Percentiles rank a stretch among this genome's conserved stretches.
These are phyloP conservation scores for Acanthaster planci DNA, from an alignment of 35 echinoderm and acorn worm genomes.

Conservation along the genomic window DNA sequence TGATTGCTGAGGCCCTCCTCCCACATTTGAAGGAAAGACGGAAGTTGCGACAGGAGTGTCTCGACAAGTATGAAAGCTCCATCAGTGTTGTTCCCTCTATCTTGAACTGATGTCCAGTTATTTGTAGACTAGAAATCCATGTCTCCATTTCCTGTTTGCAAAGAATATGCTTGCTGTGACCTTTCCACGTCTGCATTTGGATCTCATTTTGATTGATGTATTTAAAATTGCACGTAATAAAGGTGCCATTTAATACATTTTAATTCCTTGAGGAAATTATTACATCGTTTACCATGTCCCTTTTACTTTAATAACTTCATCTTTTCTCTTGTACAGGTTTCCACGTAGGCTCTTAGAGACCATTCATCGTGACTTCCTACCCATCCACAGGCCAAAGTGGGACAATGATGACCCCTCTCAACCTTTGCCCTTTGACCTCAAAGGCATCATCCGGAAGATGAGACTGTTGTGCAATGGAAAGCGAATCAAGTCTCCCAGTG, in stretches of 20 bases:
- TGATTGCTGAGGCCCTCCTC: background rate
- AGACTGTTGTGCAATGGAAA: background rate
- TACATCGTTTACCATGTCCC: background rate
- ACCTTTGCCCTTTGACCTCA: constrained; percentile 70
- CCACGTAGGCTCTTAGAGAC: constrained; percentile 15
- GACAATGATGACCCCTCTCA: constrained; percentile 34
- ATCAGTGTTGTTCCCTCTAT: background rate
- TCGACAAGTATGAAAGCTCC: background rate
- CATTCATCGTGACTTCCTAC: constrained; percentile 39
- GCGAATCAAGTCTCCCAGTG: background rate
- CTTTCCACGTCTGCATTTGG: no score
- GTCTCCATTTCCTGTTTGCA: no score
- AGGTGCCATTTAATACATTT: background rate
- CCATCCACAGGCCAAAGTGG: constrained; percentile 63
- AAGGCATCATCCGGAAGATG: constrained; percentile 34
- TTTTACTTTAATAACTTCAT: background rate
- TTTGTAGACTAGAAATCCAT: no score
- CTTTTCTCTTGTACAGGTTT: constrained; percentile 42
- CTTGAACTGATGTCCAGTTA: no score
- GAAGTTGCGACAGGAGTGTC: background rate
- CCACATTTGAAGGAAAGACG: constrained; percentile 16
- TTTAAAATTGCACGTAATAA: background rate
- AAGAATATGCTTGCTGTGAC: background rate
- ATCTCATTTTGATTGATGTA: no score
- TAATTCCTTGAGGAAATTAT: background rate